A percentile compares a stretch with the other conserved stretches of the same genome.
phyloP scores from a whole-genome alignment of 2,113 vertebrate genomes.

The Dissostichus mawsoni region DNA sequence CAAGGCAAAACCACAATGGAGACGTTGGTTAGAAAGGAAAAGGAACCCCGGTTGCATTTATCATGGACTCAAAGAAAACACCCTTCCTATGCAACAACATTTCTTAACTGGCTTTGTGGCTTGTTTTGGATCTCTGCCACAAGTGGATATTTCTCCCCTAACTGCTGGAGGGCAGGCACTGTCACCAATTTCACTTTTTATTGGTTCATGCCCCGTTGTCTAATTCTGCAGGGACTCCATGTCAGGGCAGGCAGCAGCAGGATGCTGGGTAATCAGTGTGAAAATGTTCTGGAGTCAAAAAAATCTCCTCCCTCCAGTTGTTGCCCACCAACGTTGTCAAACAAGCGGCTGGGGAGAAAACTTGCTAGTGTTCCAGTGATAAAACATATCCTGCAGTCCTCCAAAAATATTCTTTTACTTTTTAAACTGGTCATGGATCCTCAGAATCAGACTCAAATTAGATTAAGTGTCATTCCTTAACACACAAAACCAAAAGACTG shows the following conservation, averaged over 20 bases:
- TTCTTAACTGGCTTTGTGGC: conserved; percentile 67
- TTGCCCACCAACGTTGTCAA: conserved; percentile 58
- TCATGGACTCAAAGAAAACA: conserved; percentile 75
- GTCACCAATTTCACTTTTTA: conserved; percentile 68
- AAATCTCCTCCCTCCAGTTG: conserved; percentile 54
- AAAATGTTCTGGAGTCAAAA: conserved; percentile 47
- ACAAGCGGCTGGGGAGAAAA: conserved; percentile 10
- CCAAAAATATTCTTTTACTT: conserved; percentile 18
- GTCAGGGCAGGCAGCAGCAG: conserved; percentile 68
- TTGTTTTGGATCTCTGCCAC: conserved; percentile 68
- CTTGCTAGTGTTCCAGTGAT: conserved; percentile 22
- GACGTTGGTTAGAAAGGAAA: conserved; percentile 80
- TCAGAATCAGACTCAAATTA: neutral
- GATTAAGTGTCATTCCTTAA: neutral
- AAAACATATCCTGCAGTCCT: conserved; percentile 30
- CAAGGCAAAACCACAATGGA: conserved; percentile 78
- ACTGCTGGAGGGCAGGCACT: conserved; percentile 58
- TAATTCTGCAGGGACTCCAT: conserved; percentile 60
- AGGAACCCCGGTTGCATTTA: conserved; percentile 74
- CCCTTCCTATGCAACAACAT: conserved; percentile 77
- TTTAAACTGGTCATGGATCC: neutral
- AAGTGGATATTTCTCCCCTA: conserved; percentile 48
- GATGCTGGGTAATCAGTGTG: conserved; percentile 58
- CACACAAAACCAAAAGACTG: neutral
- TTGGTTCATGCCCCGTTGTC: conserved; percentile 54